phyloP scores from a whole-genome alignment of 2,797 vertebrate species.

The Mormyrops attenuatus region DNA sequence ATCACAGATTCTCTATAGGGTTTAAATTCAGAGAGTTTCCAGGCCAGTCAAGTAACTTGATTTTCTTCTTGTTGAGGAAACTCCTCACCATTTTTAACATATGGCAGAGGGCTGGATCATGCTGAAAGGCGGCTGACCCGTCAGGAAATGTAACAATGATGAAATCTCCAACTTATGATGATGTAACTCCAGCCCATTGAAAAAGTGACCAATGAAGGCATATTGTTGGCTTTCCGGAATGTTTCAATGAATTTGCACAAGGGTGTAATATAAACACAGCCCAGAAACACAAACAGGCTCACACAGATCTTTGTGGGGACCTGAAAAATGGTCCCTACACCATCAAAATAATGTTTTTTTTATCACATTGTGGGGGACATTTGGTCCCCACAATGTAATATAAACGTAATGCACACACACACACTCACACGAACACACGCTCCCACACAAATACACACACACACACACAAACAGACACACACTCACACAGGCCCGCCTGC shows the following conservation, averaged over 20 bases:
- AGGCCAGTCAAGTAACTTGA: neutral
- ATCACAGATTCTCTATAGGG: neutral
- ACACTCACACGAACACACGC: neutral
- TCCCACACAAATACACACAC: neutral
- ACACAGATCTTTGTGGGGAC: too few relatives aligned
- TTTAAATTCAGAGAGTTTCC: neutral
- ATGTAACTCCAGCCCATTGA: neutral
- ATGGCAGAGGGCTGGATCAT: neutral
- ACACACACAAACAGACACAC: neutral
- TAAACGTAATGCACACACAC: neutral
- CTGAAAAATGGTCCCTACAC: too few relatives aligned
- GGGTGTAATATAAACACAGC: neutral
- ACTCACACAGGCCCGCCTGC: neutral
- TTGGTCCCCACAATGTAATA: too few relatives aligned
- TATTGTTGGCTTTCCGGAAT: neutral
- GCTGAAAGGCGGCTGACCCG: neutral
- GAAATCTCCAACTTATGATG: neutral
- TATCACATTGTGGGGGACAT: too few relatives aligned
- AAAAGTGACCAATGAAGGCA: neutral
- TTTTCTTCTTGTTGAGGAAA: neutral
- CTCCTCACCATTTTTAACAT: neutral
- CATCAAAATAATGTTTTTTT: neutral
- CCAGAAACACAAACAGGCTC: neutral
- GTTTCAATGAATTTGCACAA: neutral
- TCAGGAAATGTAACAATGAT: neutral